Evolutionary conservation across 23 tunicate species (phyloP), one percentile per base, ranked within the genome.

Genomic region (Phallusia fumigata): DNA sequence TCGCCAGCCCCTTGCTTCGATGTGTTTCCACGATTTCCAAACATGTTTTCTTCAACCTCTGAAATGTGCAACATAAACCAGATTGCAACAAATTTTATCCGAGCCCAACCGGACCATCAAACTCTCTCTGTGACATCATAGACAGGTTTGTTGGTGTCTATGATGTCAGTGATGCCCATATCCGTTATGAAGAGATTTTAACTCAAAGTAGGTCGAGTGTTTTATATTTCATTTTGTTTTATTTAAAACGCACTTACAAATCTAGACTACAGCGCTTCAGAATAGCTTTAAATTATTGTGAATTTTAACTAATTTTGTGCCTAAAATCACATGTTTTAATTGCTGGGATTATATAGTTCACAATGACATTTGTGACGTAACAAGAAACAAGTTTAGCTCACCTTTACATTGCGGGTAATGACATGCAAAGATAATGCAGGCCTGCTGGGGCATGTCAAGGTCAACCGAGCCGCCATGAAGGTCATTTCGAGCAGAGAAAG

Each of bases 1-100:
- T 81, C 90, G 19, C 85, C 85, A 3, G 33, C 88, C 11, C 52
- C 88, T 49, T 65, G n/a, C 34, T 69, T 65, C 19, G 52, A 19
- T 15, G 32, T 81, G 32, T 36, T 31, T n/a, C 64, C 64, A 58
- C 22, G 49, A 19, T 31, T 31, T 16, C 83, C 31, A 33, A 36
- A 51, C 83, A 80, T 80, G 6, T n/a, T 58, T 13, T 22, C 13
- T 58, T 24, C 47, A 10, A 40, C 10, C 47, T 5, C 10, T 10
- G 8, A 40, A 10, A 5, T 40, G 8, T 40, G 47, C 47, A 40
- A 40, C 10, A 40, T 40, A 3, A 40, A 40, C 47, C 5, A 40
- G 47, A 40, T 40, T 40, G 47, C 47, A 40, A 10, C 47, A 5
- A 40, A 40, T 40, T 40, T 40, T 40, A 40, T 40, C 47, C 47